phyloP scores from a whole-genome alignment of 2,113 vertebrate species.

The Paramisgurnus dabryanus region DNA sequence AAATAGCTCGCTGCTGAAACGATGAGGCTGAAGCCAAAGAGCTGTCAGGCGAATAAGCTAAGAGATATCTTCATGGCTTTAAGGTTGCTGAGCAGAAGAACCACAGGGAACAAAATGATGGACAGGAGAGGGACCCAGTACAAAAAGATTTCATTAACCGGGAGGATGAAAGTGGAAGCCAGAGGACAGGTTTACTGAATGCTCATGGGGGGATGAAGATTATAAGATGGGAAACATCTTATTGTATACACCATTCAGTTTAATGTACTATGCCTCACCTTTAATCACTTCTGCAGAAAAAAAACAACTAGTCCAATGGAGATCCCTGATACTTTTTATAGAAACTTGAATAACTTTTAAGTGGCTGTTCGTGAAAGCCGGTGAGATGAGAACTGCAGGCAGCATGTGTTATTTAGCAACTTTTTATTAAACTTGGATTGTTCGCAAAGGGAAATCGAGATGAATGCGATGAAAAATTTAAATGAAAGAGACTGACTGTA shows the following conservation, averaged over 20 bases:
- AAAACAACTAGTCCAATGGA: background rate
- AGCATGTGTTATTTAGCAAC: background rate
- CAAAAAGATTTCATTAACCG: constrained; percentile 38
- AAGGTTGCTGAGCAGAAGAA: constrained; percentile 1
- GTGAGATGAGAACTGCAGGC: background rate
- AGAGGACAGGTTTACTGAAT: background rate
- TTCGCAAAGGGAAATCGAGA: background rate
- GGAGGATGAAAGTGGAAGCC: background rate
- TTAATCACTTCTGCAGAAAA: background rate
- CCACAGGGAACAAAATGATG: constrained; percentile 7
- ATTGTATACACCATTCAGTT: constrained; percentile 3
- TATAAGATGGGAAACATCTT: background rate
- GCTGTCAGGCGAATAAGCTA: constrained; percentile 32
- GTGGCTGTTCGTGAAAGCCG: background rate
- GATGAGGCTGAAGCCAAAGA: constrained; percentile 30
- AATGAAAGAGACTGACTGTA: background rate
- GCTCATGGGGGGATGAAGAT: constrained; percentile 11
- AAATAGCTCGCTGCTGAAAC: constrained; percentile 30
- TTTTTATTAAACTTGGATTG: background rate
- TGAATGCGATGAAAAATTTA: background rate
- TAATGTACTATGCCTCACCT: background rate
- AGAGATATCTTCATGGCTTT: constrained; percentile 25
- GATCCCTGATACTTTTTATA: background rate
- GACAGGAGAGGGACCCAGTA: constrained; percentile 28
- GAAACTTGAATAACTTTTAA: background rate